Evolutionary conservation across 2,888 invertebrate species (phyloP).

Genomic region (Philhelius pedissequus): DNA sequence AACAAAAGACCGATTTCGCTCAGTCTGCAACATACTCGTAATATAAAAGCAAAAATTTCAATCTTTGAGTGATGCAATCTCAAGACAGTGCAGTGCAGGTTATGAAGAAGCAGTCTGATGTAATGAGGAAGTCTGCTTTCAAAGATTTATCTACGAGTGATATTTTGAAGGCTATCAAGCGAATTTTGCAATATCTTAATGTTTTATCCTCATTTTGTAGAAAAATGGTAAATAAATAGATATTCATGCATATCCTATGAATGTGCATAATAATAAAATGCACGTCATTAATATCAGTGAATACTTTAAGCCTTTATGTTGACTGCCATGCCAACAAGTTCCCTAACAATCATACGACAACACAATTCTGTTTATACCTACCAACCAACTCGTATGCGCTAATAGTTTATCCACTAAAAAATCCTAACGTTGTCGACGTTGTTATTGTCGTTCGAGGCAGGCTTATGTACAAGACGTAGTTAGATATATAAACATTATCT

Average conservation of each 20-base stretch:
- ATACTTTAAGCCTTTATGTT: constrained; percentile 21
- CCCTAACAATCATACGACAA: constrained; percentile 44
- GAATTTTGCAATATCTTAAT: constrained; percentile 10
- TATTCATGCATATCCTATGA: not conserved
- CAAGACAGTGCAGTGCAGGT: not conserved
- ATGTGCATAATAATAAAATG: not conserved
- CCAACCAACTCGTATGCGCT: constrained; percentile 12
- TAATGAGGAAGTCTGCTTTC: constrained; percentile 50
- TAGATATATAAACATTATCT: not conserved
- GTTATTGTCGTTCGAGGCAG: not conserved
- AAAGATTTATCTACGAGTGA: constrained; percentile 16
- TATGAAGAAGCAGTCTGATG: constrained; percentile 24
- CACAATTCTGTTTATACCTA: constrained; percentile 26
- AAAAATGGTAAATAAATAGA: not conserved
- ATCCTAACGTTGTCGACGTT: not conserved
- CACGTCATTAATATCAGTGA: constrained; percentile 19
- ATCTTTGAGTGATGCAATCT: constrained; percentile 30
- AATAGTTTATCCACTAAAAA: constrained; percentile 18
- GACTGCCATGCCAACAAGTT: constrained; percentile 54
- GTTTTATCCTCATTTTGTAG: not conserved
- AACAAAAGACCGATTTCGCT: constrained; percentile 18
- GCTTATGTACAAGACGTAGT: not conserved
- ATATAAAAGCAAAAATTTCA: constrained; percentile 23
- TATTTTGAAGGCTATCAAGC: constrained; percentile 38
- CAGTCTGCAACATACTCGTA: not conserved